Evolutionary conservation across 2,797 vertebrate species (phyloP).

Genomic region (Poeciliopsis infans): DNA sequence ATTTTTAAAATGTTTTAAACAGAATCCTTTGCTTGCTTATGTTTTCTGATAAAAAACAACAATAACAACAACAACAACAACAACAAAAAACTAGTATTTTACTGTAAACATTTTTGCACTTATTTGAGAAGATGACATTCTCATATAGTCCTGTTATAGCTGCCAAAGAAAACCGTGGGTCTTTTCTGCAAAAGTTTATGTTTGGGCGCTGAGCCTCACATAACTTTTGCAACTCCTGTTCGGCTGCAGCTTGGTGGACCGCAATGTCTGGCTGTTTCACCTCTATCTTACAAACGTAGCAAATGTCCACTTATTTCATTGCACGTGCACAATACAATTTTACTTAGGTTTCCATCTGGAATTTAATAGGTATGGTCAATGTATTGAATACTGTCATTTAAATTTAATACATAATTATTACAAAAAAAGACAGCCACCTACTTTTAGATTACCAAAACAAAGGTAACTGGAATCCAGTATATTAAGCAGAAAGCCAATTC

Average conservation of each 20-base stretch:
- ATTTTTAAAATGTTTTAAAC: neutral
- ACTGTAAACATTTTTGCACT: neutral
- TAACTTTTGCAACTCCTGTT: neutral
- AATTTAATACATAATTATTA: constrained; percentile 5
- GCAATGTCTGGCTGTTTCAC: neutral
- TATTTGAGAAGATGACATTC: neutral
- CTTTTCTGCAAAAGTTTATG: neutral
- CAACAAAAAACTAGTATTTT: neutral
- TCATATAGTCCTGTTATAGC: neutral
- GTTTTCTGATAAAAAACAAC: neutral
- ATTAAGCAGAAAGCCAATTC: constrained; percentile 63
- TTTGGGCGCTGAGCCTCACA: neutral
- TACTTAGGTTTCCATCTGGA: neutral
- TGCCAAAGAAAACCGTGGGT: neutral
- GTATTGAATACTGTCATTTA: constrained; percentile 15
- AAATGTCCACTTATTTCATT: neutral
- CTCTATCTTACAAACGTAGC: neutral
- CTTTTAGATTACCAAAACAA: constrained; percentile 42
- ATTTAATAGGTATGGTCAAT: neutral
- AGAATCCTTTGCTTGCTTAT: neutral
- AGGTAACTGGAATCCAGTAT: constrained; percentile 28
- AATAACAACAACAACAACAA: no score
- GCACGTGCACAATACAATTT: neutral
- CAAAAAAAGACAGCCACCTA: neutral
- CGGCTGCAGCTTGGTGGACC: neutral